Evolutionary conservation across 2,888 invertebrate species (phyloP).

Genomic region (Noctua janthe): DNA sequence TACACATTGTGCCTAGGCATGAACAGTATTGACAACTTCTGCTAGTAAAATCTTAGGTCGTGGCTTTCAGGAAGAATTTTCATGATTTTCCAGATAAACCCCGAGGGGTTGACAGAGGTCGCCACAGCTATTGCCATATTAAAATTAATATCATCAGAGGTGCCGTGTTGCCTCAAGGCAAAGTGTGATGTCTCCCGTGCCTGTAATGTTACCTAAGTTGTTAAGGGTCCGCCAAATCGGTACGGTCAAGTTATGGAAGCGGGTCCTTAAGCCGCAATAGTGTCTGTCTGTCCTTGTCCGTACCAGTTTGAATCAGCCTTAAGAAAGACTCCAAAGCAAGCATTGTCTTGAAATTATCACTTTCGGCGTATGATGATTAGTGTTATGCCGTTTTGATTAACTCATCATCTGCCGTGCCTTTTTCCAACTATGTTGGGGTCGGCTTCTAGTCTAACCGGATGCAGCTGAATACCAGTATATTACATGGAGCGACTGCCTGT

Average conservation of each 20-base stretch:
- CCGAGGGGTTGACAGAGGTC: neutral
- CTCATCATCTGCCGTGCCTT: neutral
- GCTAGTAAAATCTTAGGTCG: neutral
- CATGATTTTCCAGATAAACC: neutral
- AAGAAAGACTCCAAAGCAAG: neutral
- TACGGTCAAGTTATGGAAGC: neutral
- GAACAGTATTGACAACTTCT: neutral
- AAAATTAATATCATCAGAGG: neutral
- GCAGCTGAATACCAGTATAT: neutral
- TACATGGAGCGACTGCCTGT: no score
- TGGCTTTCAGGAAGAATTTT: neutral
- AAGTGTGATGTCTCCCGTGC: no score
- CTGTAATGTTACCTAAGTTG: neutral
- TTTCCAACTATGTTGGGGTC: no score
- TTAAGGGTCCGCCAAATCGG: neutral
- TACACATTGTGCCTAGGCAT: conserved; percentile 4
- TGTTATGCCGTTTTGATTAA: neutral
- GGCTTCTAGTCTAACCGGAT: neutral
- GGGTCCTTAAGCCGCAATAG: no score
- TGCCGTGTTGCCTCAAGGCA: neutral
- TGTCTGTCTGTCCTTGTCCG: no score
- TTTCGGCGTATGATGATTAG: neutral
- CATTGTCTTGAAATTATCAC: neutral
- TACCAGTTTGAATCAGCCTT: neutral
- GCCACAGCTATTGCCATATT: neutral